Evolutionary conservation across 2,888 invertebrate species (phyloP).

Genomic region (Drosophila nigritarsus): DNA sequence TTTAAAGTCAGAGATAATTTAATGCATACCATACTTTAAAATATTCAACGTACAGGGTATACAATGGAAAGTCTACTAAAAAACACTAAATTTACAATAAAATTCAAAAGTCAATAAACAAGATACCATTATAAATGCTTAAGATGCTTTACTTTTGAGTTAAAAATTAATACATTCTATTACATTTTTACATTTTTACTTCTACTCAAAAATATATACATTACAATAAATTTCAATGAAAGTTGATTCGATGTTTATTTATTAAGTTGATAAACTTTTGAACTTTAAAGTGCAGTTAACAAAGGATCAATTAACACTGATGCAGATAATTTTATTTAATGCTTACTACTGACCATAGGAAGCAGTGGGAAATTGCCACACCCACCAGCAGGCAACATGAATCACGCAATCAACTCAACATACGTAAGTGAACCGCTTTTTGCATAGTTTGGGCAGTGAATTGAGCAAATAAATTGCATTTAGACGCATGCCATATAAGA

Average conservation of each 20-base stretch:
- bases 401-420: conserved; percentile 48
- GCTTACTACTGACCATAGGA: conserved; percentile 5
- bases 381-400: conserved; percentile 38
- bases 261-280: not conserved
- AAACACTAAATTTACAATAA: not conserved
- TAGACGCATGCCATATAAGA: conserved; percentile 49
- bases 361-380: conserved; percentile 43
- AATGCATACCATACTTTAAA: not conserved
- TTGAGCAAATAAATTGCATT: conserved; percentile 69
- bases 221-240: conserved; percentile 3
- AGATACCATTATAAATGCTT: not conserved
- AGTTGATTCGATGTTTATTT: conserved; percentile 5
- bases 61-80: conserved; percentile 5
- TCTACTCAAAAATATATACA: not conserved
- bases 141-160: conserved; percentile 17
- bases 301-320: conserved; percentile 7
- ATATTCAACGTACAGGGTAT: not conserved
- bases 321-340: conserved; percentile 11
- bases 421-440: conserved; percentile 22
- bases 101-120: conserved; percentile 6
- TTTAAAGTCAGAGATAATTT: not conserved
- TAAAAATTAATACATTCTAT: conserved; percentile 11
- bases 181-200: not conserved
- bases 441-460: conserved; percentile 37
- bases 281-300: conserved; percentile 13